Conservation (phyloP, 2,797 vertebrate species). For the Rhinella marina region DNA sequence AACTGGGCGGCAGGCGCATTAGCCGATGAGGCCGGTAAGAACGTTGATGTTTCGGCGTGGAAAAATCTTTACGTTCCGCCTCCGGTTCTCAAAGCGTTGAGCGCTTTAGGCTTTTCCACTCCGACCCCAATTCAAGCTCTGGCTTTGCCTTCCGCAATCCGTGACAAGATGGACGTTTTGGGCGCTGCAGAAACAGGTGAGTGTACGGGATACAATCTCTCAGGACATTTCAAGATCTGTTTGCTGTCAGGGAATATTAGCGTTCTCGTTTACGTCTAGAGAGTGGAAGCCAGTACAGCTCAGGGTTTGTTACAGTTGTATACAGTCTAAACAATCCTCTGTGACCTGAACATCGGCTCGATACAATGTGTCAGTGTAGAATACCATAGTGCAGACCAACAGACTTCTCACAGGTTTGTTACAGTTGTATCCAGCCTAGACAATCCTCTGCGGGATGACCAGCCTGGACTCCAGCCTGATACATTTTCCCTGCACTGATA, state of each 20-base stretch:
- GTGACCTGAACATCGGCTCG: no score
- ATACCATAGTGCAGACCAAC: no score
- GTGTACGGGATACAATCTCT: not conserved
- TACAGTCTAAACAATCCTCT: no score
- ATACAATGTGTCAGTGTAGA: not conserved
- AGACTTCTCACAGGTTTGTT: no score
- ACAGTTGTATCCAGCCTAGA: no score
- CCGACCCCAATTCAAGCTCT: slow-evolving; percentile 94
- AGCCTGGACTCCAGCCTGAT: no score
- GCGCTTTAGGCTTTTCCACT: slow-evolving; percentile 86
- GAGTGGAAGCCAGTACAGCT: not conserved
- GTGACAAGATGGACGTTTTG: slow-evolving; percentile 91
- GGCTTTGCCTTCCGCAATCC: slow-evolving; percentile 87
- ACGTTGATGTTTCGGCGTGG: slow-evolving; percentile 86
- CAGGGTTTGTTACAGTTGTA: no score
- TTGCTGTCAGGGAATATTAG: not conserved
- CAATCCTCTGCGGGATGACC: no score
- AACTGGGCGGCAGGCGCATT: slow-evolving; percentile 83
- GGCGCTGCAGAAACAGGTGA: slow-evolving; percentile 97
- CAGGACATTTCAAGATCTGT: not conserved
- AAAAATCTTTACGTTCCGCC: slow-evolving; percentile 88
- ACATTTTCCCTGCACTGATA: no score
- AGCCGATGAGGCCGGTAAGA: slow-evolving; percentile 68
- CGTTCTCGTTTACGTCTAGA: not conserved
- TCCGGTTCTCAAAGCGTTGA: slow-evolving; percentile 85